Evolutionary conservation across 2,113 vertebrate species (phyloP), one percentile per base, ranked within the genome.

Genomic region (Prolemur simus): DNA sequence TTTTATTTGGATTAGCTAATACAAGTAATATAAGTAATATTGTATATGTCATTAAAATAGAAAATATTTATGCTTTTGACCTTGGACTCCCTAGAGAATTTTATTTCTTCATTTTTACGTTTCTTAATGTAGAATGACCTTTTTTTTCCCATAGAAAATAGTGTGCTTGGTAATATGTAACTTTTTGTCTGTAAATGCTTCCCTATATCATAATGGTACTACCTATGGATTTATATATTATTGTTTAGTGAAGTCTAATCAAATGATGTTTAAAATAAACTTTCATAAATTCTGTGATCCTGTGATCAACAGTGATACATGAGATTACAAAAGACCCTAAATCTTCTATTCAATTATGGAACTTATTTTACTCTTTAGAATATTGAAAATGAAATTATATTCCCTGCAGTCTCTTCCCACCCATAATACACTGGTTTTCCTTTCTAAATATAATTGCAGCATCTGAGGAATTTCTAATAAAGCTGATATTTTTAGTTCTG

Each of bases 1-100:
- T 96, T 95, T 88, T 85, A 58, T 13, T 95, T 92, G 13, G 39
- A 42, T 92, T 74, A 68, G 83, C 34, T 69, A 45, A 68, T 74
- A 87, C 34, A 39, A 92, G 69, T 77, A 97, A 98, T 91, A 56
- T 42, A 83, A 93, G 14, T 58, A 86, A 95, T 96, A 95, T 49
- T 83, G 52, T 73, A 68, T 63, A 96, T 94, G 9, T 96, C 82
- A 95, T 60, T 91, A 96, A 98, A 93, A 76, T 27, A 89, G 91
- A 96, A 3, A 37, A 80, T 76, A 94, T 34, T 84, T 69, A 83
- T 89, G 37, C 39, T 94, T 98, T 94, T 96, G 77, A 91, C 94
- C 76, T 96, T 96, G 60, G 52, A 96, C 27, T 97, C 60, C 94
- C 8, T 49, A 95, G 87, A 91, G 39, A 97, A 98, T 96, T 98